Conservation (phyloP, 2,113 vertebrate genomes). For the Condylura cristata region DNA sequence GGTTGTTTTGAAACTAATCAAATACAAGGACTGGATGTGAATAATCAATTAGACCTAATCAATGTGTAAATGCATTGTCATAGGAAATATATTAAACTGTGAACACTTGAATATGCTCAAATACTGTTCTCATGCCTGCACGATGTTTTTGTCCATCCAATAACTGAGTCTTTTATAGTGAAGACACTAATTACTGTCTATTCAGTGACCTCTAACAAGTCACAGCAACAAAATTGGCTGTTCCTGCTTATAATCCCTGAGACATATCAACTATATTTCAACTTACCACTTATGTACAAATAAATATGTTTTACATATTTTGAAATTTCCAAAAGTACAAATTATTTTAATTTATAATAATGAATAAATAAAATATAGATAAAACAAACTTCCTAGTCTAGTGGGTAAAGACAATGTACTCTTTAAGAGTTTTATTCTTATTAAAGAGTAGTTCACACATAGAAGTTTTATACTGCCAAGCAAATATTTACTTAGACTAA, state of each 20-base stretch:
- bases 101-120: neutral
- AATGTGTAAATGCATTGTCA: neutral
- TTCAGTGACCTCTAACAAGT: neutral
- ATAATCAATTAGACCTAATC: slow-evolving; percentile 42
- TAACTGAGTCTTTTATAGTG: neutral
- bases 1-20: slow-evolving; percentile 47
- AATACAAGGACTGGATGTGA: neutral
- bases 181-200: neutral
- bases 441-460: neutral
- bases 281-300: neutral
- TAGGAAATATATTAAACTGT: neutral
- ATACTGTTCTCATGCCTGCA: neutral
- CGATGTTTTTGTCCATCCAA: neutral
- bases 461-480: neutral
- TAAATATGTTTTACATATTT: neutral
- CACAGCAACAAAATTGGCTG: neutral
- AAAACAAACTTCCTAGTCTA: neutral
- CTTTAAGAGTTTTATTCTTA: neutral
- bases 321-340: slow-evolving; percentile 20
- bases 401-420: neutral
- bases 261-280: neutral
- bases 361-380: neutral
- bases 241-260: neutral
- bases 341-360: slow-evolving; percentile 1
- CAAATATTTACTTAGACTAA: neutral